phyloP scores from a whole-genome alignment of 2,113 vertebrate genomes.

The Prunella fulvescens region DNA sequence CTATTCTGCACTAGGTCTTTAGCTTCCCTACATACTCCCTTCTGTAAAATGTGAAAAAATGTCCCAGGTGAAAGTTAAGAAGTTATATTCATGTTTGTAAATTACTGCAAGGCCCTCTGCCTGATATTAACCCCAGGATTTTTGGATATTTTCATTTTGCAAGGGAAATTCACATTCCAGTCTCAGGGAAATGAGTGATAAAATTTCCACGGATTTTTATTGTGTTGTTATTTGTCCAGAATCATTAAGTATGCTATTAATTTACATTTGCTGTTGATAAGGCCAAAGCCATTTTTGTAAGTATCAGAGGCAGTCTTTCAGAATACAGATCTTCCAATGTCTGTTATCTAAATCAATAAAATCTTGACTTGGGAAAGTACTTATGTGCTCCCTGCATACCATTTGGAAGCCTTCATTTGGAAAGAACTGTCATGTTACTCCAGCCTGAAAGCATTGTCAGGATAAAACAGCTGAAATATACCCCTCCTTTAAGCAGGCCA shows the following conservation, averaged over 20 bases:
- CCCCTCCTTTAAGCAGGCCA: constrained; percentile 27
- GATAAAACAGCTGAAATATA: constrained; percentile 59
- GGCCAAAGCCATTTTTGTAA: neutral
- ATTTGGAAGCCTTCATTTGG: constrained; percentile 56
- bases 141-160: neutral
- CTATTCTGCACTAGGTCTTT: neutral
- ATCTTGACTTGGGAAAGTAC: neutral
- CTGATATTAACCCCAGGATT: neutral
- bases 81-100: neutral
- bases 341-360: neutral
- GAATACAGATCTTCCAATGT: neutral
- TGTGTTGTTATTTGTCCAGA: neutral
- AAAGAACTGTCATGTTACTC: constrained; percentile 15
- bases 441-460: constrained; percentile 38
- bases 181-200: neutral
- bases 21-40: neutral
- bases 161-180: neutral
- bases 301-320: neutral
- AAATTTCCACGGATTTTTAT: neutral
- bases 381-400: neutral
- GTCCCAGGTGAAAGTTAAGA: neutral
- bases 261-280: constrained; percentile 3
- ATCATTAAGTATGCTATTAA: neutral
- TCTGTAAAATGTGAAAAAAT: neutral
- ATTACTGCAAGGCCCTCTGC: neutral